Percentiles rank a stretch among this genome's conserved stretches.
These are phyloP conservation scores for Heterotis niloticus DNA, from an alignment of 2,113 vertebrate species.

Conservation along the genomic window DNA sequence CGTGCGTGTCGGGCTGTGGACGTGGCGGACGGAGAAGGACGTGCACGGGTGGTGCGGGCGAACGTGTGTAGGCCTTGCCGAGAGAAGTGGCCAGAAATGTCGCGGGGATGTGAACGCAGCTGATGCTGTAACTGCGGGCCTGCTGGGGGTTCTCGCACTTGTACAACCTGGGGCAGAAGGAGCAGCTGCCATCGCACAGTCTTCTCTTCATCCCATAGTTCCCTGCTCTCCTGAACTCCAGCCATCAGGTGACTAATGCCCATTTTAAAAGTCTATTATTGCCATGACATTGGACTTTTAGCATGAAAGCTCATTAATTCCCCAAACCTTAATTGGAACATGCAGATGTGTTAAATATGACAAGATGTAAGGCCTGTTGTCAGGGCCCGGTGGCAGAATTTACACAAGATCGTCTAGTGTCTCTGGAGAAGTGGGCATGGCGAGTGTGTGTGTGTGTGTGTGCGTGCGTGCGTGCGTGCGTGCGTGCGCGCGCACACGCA, in stretches of 20 bases:
- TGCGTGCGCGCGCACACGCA: neutral
- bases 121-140: too few relatives aligned
- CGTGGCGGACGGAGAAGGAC: neutral
- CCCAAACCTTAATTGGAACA: neutral
- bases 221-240: neutral
- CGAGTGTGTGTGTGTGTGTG: neutral
- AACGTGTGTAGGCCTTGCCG: neutral
- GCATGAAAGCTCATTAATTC: neutral
- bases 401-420: slow-evolving; percentile 5
- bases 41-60: neutral
- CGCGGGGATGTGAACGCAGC: too few relatives aligned
- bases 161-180: too few relatives aligned
- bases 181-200: neutral
- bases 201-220: neutral
- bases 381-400: neutral
- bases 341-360: slow-evolving; percentile 15
- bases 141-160: too few relatives aligned
- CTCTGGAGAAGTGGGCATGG: neutral
- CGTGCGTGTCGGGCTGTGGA: too few relatives aligned
- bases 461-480: neutral
- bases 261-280: neutral
- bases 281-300: neutral
- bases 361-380: neutral
- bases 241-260: neutral
- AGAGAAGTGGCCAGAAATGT: too few relatives aligned